Evolutionary conservation across 2,888 invertebrate genomes (phyloP).

Genomic region (Polyommatus iphigenia): DNA sequence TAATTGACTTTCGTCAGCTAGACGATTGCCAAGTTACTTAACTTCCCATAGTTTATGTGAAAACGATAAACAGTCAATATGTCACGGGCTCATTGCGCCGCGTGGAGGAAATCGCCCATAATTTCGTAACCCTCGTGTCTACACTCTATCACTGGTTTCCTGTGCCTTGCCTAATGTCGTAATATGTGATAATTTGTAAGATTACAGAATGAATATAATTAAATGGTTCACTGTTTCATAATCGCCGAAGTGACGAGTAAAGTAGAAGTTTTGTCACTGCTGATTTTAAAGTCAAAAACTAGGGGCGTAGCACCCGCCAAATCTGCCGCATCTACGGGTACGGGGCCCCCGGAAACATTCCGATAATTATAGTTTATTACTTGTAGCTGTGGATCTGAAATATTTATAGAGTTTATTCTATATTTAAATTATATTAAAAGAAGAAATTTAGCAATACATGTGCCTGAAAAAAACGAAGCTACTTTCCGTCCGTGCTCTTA

Average conservation of each 20-base stretch:
- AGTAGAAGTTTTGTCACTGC: background rate
- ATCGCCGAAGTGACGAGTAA: background rate
- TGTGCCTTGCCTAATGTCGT: background rate
- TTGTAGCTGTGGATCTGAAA: too few relatives aligned
- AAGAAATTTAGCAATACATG: too few relatives aligned
- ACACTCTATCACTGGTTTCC: conserved; percentile 2
- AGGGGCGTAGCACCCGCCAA: too few relatives aligned
- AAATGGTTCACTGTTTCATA: background rate
- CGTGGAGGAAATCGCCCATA: background rate
- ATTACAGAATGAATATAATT: background rate
- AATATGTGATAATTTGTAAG: conserved; percentile 5
- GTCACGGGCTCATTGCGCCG: background rate
- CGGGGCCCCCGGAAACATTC: too few relatives aligned
- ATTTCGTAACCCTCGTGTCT: conserved; percentile 1
- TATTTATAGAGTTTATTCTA: too few relatives aligned
- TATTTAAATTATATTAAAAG: too few relatives aligned
- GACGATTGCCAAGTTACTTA: background rate
- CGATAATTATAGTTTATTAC: too few relatives aligned
- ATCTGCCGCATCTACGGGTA: too few relatives aligned
- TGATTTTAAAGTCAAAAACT: background rate
- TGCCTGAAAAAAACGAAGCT: too few relatives aligned
- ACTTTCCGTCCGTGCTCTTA: too few relatives aligned
- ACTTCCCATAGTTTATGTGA: background rate
- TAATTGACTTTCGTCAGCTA: background rate
- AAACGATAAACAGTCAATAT: conserved; percentile 8